Percentiles rank a stretch among this genome's conserved stretches.
Evolutionary conservation across 2,888 invertebrate genomes (phyloP).

Genomic region (Agrochola lota): DNA sequence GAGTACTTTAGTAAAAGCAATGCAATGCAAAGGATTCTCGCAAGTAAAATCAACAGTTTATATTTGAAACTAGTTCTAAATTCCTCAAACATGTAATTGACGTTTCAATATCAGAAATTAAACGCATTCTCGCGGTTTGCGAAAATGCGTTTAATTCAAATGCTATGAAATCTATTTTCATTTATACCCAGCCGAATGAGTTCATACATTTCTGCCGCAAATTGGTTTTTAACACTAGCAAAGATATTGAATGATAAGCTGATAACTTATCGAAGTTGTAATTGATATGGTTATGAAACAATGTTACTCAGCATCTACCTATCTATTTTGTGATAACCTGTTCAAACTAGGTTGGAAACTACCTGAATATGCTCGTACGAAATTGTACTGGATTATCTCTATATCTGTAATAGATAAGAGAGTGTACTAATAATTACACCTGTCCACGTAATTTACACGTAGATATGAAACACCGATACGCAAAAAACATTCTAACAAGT

Average conservation of each 20-base stretch:
- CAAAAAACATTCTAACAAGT: conserved; percentile 3
- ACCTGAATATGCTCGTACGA: conserved; percentile 69
- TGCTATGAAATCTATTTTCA: conserved; percentile 22
- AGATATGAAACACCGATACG: conserved; percentile 26
- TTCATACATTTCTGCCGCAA: conserved; percentile 31
- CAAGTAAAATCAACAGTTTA: not conserved
- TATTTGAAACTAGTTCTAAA: conserved; percentile 16
- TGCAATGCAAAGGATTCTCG: not conserved
- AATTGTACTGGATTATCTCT: conserved; percentile 60
- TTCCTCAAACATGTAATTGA: conserved; percentile 5
- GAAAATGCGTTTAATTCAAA: not conserved
- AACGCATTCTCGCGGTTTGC: conserved; percentile 16
- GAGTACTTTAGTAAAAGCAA: not conserved
- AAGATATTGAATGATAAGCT: conserved; percentile 60
- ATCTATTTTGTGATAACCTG: conserved; percentile 64
- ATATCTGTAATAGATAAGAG: conserved; percentile 53
- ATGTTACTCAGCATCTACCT: conserved; percentile 64
- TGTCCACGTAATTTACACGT: conserved; percentile 42
- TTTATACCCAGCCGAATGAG: not conserved
- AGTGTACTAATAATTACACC: conserved; percentile 41
- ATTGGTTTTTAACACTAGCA: conserved; percentile 57
- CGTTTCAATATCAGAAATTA: conserved; percentile 11
- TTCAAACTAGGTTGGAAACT: conserved; percentile 68
- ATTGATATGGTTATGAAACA: conserved; percentile 73
- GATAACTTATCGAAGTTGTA: conserved; percentile 65